phyloP scores from a whole-genome alignment of 1,140 invertebrate genomes.

The Drosophila pseudoananassae region DNA sequence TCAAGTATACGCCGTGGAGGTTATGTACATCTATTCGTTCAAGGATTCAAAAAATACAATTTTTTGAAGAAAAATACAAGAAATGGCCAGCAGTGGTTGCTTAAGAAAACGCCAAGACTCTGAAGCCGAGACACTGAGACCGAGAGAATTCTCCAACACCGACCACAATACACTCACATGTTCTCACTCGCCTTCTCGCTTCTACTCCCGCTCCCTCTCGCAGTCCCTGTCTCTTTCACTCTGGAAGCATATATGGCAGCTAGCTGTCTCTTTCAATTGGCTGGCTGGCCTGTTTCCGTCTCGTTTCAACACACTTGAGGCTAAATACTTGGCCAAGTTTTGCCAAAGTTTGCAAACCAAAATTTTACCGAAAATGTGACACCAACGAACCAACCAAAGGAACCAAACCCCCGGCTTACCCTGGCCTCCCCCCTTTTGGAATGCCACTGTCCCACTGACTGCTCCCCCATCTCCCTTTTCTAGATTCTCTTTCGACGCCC shows the following conservation, averaged over 20 bases:
- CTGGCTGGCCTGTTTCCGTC: conserved; percentile 38
- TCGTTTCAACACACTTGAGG: conserved; percentile 65
- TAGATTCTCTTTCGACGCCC: background rate
- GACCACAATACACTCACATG: conserved; percentile 51
- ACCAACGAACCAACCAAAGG: conserved; percentile 80
- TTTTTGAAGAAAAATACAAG: no score
- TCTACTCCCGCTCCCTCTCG: conserved; percentile 27
- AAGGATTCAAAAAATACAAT: no score
- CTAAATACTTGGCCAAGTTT: conserved; percentile 82
- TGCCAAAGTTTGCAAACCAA: conserved; percentile 82
- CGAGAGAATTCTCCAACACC: conserved; percentile 57
- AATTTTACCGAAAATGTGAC: conserved; percentile 82
- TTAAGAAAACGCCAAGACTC: background rate
- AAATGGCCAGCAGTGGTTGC: conserved; percentile 1
- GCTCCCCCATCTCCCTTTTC: background rate
- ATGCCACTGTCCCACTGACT: background rate
- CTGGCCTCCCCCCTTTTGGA: background rate
- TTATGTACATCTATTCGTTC: background rate
- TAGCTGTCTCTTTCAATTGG: conserved; percentile 25
- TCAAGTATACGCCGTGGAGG: background rate
- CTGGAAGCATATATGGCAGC: background rate
- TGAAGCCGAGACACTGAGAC: conserved; percentile 15
- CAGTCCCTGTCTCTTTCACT: background rate
- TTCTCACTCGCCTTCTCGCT: conserved; percentile 48
- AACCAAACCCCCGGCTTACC: conserved; percentile 50